Evolutionary conservation across 2,113 vertebrate genomes (phyloP), one percentile per base, ranked within the genome.

Genomic region (Tyto alba): DNA sequence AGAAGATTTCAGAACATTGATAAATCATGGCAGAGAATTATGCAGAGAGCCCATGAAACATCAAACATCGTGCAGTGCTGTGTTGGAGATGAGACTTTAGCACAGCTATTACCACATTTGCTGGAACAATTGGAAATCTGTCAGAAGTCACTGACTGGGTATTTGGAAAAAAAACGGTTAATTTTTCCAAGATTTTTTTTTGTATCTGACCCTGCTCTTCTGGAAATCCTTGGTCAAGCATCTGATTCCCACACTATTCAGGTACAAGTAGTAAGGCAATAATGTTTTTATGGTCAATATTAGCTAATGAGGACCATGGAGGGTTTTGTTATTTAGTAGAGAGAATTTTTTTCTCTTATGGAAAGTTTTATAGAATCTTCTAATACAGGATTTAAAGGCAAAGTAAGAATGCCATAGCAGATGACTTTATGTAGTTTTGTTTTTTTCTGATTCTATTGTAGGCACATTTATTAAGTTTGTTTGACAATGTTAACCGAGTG

Each of bases 1-100:
- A 98, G 98, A 93, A 98, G 98, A 77, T 99, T 99, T 97, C 98
- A 98, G 96, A 98, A 98, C 95, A 98, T 99, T 32, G 98, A 99
- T 91, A 99, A 98, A 85, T 97, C 98, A 20, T 99, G 98, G 98
- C 98, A 98, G 96, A 98, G 97, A 95, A 98, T 99, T 95, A 99
- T 99, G 98, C 98, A 98, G 96, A 96, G 97, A 72, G 98, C 98
- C 2, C 98, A 99, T 30, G 98, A 99, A 91, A 83, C 97, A 30
- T 96, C 98, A 45, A 98, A 98, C 47, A 95, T 99, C 8, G 97
- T 99, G 41, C 98, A 98, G 85, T 99, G 98, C 97, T 98, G 98
- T 87, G 98, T 98, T 83, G 98, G 98, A 38, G 98, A 99, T 50
- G 98, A 99, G 96, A 98, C 97, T n/a, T 96, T 99, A 86, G 96